These are phyloP conservation scores for Falco columbarius DNA, from an alignment of 2,797 vertebrate genomes.

Conservation along the genomic window DNA sequence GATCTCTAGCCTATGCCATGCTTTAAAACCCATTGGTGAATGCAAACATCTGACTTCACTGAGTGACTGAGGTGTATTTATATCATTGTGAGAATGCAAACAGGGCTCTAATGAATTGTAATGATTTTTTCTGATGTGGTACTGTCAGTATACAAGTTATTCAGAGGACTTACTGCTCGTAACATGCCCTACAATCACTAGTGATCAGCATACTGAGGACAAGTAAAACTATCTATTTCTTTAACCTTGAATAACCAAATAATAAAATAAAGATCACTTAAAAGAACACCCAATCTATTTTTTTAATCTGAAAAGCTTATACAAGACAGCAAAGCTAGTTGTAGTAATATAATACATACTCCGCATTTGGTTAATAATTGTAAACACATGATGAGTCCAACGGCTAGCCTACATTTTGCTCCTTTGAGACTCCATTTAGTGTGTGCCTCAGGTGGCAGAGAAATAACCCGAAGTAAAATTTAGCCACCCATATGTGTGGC, in stretches of 20 bases:
- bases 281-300: neutral
- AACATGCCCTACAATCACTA: neutral
- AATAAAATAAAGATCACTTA: neutral
- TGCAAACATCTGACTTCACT: neutral
- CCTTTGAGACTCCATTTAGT: neutral
- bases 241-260: neutral
- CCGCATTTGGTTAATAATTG: neutral
- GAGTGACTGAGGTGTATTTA: neutral
- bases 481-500: neutral
- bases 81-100: neutral
- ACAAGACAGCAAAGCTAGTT: neutral
- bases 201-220: neutral
- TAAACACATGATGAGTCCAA: neutral
- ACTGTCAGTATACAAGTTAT: neutral
- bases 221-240: neutral
- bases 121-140: neutral
- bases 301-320: neutral
- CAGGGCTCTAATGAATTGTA: neutral
- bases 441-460: neutral
- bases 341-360: neutral
- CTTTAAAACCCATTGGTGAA: neutral
- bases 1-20: neutral
- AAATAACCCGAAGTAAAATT: conserved; percentile 5
- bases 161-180: neutral
- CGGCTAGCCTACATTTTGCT: neutral